phyloP scores from a whole-genome alignment of 2,888 invertebrate species.

The Argyresthia albistria region DNA sequence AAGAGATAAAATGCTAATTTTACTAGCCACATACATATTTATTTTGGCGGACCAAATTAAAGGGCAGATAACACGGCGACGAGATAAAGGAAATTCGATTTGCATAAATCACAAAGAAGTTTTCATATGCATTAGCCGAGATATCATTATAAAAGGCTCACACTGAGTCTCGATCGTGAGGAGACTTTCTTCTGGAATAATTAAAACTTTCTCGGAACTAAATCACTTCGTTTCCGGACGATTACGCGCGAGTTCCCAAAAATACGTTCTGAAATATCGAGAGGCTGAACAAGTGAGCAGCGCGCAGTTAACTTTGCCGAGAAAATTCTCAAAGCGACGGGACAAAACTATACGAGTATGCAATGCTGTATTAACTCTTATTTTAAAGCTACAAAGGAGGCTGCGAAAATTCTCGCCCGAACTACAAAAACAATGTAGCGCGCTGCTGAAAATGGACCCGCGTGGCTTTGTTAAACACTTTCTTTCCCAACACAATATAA shows the following conservation, averaged over 20 bases:
- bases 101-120: background rate
- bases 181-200: no score
- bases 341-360: background rate
- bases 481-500: background rate
- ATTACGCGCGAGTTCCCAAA: no score
- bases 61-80: constrained; percentile 26
- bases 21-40: constrained; percentile 49
- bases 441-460: background rate
- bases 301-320: no score
- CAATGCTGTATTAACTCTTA: background rate
- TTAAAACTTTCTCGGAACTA: no score
- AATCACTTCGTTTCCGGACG: no score
- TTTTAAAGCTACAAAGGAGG: background rate
- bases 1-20: constrained; percentile 67
- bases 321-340: no score
- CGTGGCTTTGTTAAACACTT: background rate
- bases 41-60: constrained; percentile 38
- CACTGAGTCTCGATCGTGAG: no score
- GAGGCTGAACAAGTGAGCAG: no score
- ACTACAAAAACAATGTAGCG: background rate
- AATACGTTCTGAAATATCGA: no score
- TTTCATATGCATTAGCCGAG: background rate
- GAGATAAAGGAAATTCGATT: constrained; percentile 8
- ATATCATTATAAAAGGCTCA: no score
- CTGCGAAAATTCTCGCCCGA: background rate